Percentiles rank a stretch among this genome's conserved stretches.
These are phyloP conservation scores for Pseudomyrmex flavicornis DNA, from an alignment of 1,140 invertebrate genomes.

Conservation along the genomic window DNA sequence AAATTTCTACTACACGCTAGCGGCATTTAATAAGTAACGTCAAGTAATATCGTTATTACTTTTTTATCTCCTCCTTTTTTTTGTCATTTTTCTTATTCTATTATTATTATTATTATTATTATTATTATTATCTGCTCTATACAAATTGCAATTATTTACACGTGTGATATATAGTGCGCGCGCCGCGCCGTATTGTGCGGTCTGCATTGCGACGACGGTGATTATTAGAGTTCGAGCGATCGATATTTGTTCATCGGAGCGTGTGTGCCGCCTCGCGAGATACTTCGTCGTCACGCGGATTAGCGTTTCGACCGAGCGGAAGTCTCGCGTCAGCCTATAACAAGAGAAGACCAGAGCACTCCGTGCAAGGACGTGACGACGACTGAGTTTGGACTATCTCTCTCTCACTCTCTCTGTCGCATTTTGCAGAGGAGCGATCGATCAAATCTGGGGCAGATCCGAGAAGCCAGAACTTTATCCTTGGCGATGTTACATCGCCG, in stretches of 20 bases:
- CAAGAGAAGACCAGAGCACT: not conserved
- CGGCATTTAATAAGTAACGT: constrained; percentile 24
- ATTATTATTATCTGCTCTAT: constrained; percentile 59
- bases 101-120: constrained; percentile 17
- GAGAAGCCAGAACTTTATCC: not conserved
- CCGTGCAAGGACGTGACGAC: not conserved
- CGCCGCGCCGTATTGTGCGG: not conserved
- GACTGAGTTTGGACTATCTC: too few relatives aligned
- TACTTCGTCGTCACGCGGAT: constrained; percentile 36
- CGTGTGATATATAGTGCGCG: constrained; percentile 38
- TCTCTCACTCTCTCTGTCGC: not conserved
- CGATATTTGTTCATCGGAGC: constrained; percentile 51
- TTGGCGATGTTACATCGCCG: constrained; percentile 5
- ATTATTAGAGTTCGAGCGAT: constrained; percentile 43
- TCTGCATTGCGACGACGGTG: constrained; percentile 52
- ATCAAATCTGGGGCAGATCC: constrained; percentile 30
- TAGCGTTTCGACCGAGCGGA: constrained; percentile 30
- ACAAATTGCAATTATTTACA: constrained; percentile 68
- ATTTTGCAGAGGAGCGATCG: constrained; percentile 37
- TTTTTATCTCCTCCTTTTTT: constrained; percentile 5
- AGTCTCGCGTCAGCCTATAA: constrained; percentile 9
- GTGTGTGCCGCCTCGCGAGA: constrained; percentile 26
- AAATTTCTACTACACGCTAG: constrained; percentile 25
- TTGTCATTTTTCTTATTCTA: constrained; percentile 7
- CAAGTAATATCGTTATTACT: constrained; percentile 12